These are phyloP conservation scores for Lissocephala sabroskyi DNA, from an alignment of 2,888 invertebrate genomes.

Conservation along the genomic window DNA sequence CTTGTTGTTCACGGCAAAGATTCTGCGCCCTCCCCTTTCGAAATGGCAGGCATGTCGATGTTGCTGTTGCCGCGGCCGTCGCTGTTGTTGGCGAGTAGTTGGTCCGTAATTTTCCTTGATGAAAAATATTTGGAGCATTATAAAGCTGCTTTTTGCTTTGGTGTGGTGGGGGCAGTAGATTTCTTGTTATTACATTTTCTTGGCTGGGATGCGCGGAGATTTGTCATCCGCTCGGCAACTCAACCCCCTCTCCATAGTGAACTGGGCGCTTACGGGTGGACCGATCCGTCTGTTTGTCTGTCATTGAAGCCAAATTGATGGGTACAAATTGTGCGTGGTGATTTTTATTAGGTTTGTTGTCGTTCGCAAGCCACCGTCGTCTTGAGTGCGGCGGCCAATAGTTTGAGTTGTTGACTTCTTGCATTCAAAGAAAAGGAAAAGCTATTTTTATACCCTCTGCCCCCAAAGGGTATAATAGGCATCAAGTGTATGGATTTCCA, in stretches of 20 bases:
- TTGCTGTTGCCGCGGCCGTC: too few species aligned
- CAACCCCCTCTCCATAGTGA: background rate
- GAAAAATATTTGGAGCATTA: conserved; percentile 25
- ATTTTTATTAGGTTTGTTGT: conserved; percentile 46
- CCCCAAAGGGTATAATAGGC: too few species aligned
- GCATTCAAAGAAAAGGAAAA: too few species aligned
- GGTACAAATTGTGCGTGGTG: conserved; percentile 44
- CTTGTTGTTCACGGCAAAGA: conserved; percentile 27
- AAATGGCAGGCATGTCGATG: too few species aligned
- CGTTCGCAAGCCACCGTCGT: conserved; percentile 35
- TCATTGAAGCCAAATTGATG: conserved; percentile 37
- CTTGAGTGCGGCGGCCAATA: too few species aligned
- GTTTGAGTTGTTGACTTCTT: too few species aligned
- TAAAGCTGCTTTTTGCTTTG: conserved; percentile 21
- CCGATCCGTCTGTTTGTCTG: conserved; percentile 3
- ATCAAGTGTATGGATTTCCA: too few species aligned
- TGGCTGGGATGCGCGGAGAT: conserved; percentile 23
- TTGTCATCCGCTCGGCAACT: conserved; percentile 18
- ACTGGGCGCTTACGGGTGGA: background rate
- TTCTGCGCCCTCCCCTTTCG: conserved; percentile 1
- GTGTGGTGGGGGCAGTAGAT: background rate
- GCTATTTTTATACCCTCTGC: too few species aligned
- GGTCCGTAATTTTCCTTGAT: conserved; percentile 8
- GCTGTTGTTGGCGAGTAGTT: background rate
- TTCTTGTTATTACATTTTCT: conserved; percentile 23